Evolutionary conservation across 2,113 vertebrate genomes (phyloP).

Genomic region (Beaufortia kweichowensis): DNA sequence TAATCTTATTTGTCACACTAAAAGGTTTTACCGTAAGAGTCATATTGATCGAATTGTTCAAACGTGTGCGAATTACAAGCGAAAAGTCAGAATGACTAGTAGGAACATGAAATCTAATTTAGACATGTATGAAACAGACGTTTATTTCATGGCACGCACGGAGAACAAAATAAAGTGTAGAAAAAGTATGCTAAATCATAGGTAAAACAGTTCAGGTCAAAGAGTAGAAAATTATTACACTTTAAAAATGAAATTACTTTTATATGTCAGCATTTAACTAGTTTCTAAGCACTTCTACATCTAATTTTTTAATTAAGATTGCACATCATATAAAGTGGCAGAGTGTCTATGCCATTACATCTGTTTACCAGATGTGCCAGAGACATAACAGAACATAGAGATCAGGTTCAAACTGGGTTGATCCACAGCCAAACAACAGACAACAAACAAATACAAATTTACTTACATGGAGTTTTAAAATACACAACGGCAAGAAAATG

Average conservation of each 20-base stretch:
- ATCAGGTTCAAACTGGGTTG: not conserved
- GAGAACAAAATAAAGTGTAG: not conserved
- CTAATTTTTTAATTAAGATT: too few relatives aligned
- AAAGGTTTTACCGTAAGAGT: slow-evolving; percentile 28
- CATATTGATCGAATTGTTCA: slow-evolving; percentile 44
- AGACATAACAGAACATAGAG: not conserved
- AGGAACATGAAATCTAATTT: not conserved
- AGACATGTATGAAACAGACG: not conserved
- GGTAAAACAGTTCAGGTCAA: not conserved
- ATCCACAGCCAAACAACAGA: not conserved
- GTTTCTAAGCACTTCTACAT: not conserved
- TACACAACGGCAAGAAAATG: not conserved
- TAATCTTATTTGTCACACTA: slow-evolving; percentile 36
- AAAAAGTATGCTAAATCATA: slow-evolving; percentile 2
- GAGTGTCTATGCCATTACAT: not conserved
- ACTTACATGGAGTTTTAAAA: too few relatives aligned
- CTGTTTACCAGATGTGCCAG: slow-evolving; percentile 11
- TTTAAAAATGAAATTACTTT: not conserved
- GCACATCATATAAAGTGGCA: not conserved
- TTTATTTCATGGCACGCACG: not conserved
- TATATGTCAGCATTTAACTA: not conserved
- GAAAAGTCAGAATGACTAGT: slow-evolving; percentile 21
- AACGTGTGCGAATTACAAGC: slow-evolving; percentile 14
- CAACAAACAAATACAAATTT: too few relatives aligned
- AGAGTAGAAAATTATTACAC: not conserved